Percentiles rank a stretch among this genome's conserved stretches.
Evolutionary conservation across 1,140 invertebrate genomes (phyloP).

Genomic region (Laupala kohalensis): DNA sequence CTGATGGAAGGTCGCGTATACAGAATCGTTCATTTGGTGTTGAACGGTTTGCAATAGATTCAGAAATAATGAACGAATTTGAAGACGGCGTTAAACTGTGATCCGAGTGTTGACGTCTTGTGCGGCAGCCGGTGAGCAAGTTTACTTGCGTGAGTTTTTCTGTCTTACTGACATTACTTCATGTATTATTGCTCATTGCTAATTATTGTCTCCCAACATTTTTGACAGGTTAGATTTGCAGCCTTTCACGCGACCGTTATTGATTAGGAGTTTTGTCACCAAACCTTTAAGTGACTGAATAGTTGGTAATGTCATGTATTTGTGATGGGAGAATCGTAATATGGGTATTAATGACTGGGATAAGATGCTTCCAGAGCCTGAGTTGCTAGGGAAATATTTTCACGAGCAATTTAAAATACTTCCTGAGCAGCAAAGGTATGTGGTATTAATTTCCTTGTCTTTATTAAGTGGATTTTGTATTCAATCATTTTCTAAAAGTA

Average conservation of each 20-base stretch:
- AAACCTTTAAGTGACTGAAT: not conserved
- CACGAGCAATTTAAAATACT: conserved; percentile 41
- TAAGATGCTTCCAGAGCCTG: conserved; percentile 40
- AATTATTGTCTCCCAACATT: not conserved
- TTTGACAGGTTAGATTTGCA: not conserved
- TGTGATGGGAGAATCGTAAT: not conserved
- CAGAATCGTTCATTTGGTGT: too few relatives aligned
- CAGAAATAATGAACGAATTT: too few relatives aligned
- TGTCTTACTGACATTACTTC: not conserved
- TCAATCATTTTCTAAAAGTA: too few relatives aligned
- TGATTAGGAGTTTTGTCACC: not conserved
- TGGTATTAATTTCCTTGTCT: too few relatives aligned
- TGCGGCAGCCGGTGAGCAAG: not conserved
- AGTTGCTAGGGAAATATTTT: conserved; percentile 39
- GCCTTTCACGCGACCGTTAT: not conserved
- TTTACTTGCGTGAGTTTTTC: not conserved
- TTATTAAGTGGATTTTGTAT: too few relatives aligned
- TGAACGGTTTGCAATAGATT: too few relatives aligned
- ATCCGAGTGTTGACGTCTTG: not conserved
- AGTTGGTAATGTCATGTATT: not conserved
- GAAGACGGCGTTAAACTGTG: not conserved
- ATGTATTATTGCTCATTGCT: not conserved
- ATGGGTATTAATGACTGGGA: conserved; percentile 19
- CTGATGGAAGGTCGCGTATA: too few relatives aligned
- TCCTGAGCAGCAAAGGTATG: conserved; percentile 41